These are phyloP conservation scores for Orthonevra nobilis DNA, from an alignment of 2,888 invertebrate genomes.

Conservation along the genomic window DNA sequence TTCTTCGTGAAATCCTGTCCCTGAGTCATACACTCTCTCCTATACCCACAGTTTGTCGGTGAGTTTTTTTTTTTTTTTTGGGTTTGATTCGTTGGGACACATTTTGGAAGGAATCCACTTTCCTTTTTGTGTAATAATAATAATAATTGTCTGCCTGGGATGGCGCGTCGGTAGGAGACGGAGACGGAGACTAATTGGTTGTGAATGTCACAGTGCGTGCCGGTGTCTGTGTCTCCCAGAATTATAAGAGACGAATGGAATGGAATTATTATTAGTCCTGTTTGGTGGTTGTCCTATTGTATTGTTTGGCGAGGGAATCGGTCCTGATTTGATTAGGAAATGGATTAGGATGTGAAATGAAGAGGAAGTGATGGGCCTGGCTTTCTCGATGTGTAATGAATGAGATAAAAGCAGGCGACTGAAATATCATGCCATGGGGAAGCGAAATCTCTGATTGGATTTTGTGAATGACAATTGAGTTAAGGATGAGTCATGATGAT, in stretches of 20 bases:
- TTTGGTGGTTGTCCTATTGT: no score
- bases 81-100: no score
- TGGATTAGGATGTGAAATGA: conserved; percentile 18
- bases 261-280: conserved; percentile 12
- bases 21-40: no score
- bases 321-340: conserved; percentile 26
- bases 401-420: not conserved
- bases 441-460: not conserved
- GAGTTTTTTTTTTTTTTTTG: no score
- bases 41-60: no score
- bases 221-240: no score
- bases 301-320: not conserved
- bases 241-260: conserved; percentile 9
- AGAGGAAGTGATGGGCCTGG: conserved; percentile 18
- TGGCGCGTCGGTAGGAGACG: no score
- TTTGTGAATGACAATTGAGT: not conserved
- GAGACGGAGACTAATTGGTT: conserved; percentile 15
- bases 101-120: no score
- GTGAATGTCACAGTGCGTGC: conserved; percentile 9
- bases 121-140: no score
- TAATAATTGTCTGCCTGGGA: no score
- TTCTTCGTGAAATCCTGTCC: no score
- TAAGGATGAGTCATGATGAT: conserved; percentile 16
- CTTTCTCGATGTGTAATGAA: conserved; percentile 7
- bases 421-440: not conserved